A percentile compares a stretch with the other conserved stretches of the same genome.
phyloP scores from a whole-genome alignment of 2,888 invertebrate species.

The Tridacna gigas region DNA sequence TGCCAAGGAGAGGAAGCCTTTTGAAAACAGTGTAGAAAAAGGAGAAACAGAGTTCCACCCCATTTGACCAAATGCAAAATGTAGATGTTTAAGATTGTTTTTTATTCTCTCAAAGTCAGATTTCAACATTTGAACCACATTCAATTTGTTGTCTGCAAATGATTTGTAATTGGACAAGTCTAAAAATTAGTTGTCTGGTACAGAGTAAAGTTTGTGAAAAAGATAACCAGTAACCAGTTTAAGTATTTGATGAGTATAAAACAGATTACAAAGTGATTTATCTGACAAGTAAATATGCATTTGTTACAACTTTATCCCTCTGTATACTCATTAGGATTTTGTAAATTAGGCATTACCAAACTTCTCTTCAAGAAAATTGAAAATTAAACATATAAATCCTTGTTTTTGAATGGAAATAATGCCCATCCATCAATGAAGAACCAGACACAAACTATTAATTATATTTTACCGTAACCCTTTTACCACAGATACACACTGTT shows the following conservation, averaged over 20 bases:
- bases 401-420: conserved; percentile 3
- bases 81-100: too few relatives aligned
- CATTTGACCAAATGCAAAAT: too few relatives aligned
- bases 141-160: too few relatives aligned
- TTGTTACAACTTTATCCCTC: conserved; percentile 32
- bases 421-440: not conserved
- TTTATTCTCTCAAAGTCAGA: too few relatives aligned
- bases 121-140: too few relatives aligned
- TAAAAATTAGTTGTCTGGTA: not conserved
- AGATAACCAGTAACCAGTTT: conserved; percentile 18
- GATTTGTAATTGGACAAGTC: not conserved
- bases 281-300: conserved; percentile 34
- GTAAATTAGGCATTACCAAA: conserved; percentile 18
- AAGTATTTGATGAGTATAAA: conserved; percentile 26
- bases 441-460: not conserved
- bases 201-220: not conserved
- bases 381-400: conserved; percentile 31
- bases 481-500: too few relatives aligned
- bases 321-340: conserved; percentile 37
- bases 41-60: too few relatives aligned
- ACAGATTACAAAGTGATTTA: conserved; percentile 45
- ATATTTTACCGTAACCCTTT: too few relatives aligned
- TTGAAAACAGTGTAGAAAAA: too few relatives aligned
- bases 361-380: conserved; percentile 24
- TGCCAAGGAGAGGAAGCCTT: too few relatives aligned